A percentile compares a stretch with the other conserved stretches of the same genome.
Evolutionary conservation across 2,797 vertebrate species (phyloP).

Genomic region (Poeciliopsis presidionis): DNA sequence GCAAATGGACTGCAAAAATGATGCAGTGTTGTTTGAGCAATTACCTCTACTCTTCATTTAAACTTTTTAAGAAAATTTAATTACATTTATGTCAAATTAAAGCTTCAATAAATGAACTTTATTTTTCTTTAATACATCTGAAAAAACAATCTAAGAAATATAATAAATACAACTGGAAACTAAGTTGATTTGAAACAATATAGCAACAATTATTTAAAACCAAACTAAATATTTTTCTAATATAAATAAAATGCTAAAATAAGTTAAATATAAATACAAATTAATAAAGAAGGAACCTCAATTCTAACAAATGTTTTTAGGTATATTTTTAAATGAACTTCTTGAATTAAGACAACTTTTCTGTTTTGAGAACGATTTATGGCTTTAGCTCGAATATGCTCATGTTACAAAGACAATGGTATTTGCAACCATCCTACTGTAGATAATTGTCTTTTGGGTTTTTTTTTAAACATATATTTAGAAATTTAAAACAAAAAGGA

Average conservation of each 20-base stretch:
- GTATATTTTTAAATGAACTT: not conserved
- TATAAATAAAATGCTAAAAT: not conserved
- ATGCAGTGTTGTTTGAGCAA: not conserved
- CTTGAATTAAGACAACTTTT: not conserved
- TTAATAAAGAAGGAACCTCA: not conserved
- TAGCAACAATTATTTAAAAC: not conserved
- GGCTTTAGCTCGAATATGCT: conserved; percentile 30
- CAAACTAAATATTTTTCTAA: not conserved
- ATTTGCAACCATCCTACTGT: not conserved
- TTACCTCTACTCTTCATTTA: not conserved
- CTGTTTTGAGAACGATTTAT: not conserved
- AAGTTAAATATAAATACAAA: not conserved
- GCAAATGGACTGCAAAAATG: no score
- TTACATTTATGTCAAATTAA: not conserved
- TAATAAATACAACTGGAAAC: not conserved
- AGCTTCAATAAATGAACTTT: not conserved
- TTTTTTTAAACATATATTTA: not conserved
- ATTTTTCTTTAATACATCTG: not conserved
- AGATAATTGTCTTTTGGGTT: not conserved
- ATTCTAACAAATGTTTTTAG: not conserved
- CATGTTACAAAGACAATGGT: conserved; percentile 6
- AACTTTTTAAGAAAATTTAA: not conserved
- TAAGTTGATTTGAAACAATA: not conserved
- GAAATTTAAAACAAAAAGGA: not conserved
- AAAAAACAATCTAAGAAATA: not conserved